phyloP scores from a whole-genome alignment of 2,113 vertebrate species.

The Misgurnus mizolepis region DNA sequence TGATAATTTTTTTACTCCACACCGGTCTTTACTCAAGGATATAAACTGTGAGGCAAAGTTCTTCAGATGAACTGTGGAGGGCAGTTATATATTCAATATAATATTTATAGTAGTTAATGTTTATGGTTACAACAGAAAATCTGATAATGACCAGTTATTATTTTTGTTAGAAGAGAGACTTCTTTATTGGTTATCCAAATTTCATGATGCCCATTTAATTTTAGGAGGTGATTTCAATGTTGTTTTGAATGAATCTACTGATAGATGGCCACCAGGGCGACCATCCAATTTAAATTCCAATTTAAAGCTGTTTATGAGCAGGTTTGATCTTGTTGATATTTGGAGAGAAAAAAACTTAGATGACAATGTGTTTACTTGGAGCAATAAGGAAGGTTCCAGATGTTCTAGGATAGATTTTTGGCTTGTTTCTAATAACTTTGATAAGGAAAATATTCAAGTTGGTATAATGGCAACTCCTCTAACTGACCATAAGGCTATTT shows the following conservation, averaged over 20 bases:
- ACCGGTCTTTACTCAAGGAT: not conserved
- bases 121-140: not conserved
- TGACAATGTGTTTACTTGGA: not conserved
- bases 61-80: not conserved
- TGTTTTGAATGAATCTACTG: not conserved
- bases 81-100: not conserved
- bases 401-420: slow-evolving; percentile 9
- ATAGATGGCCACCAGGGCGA: not conserved
- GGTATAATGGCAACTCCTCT: not conserved
- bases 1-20: too few relatives aligned
- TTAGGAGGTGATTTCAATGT: too few relatives aligned
- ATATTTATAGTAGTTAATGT: not conserved
- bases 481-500: slow-evolving; percentile 5
- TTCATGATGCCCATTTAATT: not conserved
- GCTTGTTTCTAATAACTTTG: not conserved
- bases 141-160: not conserved
- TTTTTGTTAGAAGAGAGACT: not conserved
- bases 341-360: not conserved
- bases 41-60: not conserved
- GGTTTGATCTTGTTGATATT: not conserved
- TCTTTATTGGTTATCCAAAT: not conserved
- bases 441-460: not conserved
- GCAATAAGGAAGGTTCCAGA: not conserved
- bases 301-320: too few relatives aligned
- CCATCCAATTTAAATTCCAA: not conserved